A percentile compares a stretch with the other conserved stretches of the same genome.
Conservation (phyloP, 2,797 vertebrate species). For the Cynodonichthys magdalenae region DNA sequence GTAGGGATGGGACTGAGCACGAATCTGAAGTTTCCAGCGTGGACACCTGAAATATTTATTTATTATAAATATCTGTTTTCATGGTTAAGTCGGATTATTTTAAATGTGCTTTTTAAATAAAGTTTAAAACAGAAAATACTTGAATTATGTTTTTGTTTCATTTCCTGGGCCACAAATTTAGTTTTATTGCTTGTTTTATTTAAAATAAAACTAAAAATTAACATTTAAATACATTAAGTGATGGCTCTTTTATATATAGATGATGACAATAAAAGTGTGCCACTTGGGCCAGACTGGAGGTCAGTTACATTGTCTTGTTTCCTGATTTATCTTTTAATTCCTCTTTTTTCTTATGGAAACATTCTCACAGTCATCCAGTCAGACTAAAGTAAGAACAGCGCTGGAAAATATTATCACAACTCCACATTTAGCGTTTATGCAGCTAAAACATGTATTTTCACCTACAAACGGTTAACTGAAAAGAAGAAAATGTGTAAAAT, state of each 20-base stretch:
- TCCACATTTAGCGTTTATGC: neutral
- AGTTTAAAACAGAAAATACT: no score
- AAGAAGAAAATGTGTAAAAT: neutral
- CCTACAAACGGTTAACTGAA: neutral
- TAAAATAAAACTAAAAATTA: no score
- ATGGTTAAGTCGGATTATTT: no score
- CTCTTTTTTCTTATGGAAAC: slow-evolving; percentile 57
- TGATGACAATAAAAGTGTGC: neutral
- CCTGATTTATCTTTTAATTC: slow-evolving; percentile 41
- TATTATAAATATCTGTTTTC: neutral
- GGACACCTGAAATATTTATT: slow-evolving; percentile 1
- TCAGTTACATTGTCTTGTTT: slow-evolving; percentile 22
- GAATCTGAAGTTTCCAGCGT: neutral
- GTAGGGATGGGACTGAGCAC: neutral
- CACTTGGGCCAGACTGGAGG: slow-evolving; percentile 24
- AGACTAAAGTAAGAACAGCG: neutral
- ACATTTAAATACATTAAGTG: neutral
- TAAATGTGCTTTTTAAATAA: no score
- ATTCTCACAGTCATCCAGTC: neutral
- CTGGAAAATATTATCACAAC: neutral
- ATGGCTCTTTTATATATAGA: neutral
- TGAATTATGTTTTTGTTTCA: no score
- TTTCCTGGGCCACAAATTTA: no score
- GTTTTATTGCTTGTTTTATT: no score
- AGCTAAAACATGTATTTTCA: neutral